Conservation (phyloP, 2,888 invertebrate genomes). For the Meghimatium bilineatum region DNA sequence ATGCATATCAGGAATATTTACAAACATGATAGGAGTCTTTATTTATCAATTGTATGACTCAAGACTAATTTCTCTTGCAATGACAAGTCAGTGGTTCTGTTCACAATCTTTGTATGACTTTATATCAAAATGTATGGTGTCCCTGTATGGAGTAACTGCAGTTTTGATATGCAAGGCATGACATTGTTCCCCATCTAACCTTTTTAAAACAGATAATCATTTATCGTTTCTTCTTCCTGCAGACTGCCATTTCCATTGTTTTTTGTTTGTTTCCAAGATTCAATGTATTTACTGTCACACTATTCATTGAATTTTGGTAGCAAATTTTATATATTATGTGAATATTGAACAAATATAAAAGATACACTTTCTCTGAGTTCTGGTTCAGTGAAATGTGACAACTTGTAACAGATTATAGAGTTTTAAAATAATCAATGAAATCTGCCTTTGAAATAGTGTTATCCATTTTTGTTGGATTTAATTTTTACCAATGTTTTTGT, state of each 20-base stretch:
- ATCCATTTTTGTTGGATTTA: too few species aligned
- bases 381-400: not conserved
- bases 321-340: not conserved
- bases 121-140: not conserved
- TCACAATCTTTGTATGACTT: not conserved
- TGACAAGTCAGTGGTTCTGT: too few species aligned
- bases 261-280: too few species aligned
- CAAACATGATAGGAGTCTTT: too few species aligned
- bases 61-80: too few species aligned
- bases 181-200: not conserved
- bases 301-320: not conserved
- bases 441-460: not conserved
- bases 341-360: not conserved
- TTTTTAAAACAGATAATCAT: not conserved
- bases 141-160: too few species aligned
- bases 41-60: too few species aligned
- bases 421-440: not conserved
- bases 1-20: too few species aligned
- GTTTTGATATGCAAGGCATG: not conserved
- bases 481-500: too few species aligned
- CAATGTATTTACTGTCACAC: not conserved
- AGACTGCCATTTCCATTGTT: not conserved
- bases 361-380: not conserved
- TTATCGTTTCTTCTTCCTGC: not conserved
- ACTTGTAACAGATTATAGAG: not conserved